Evolutionary conservation across 2,797 vertebrate genomes (phyloP).

Genomic region (Potorous gilbertii): DNA sequence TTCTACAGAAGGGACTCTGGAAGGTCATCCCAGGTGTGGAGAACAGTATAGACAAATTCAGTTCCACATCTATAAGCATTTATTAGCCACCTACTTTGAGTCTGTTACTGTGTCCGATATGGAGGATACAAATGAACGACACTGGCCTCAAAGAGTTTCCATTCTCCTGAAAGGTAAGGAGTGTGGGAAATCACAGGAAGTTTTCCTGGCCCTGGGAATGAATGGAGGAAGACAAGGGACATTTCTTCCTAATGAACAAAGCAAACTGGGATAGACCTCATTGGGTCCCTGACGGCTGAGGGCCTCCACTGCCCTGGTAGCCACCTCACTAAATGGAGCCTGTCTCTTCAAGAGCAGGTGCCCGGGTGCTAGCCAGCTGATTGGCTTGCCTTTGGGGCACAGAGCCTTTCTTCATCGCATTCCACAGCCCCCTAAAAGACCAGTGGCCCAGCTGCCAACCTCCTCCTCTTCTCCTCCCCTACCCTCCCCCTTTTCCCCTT

Average conservation of each 20-base stretch:
- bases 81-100: neutral
- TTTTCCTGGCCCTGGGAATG: neutral
- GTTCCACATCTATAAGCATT: neutral
- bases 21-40: neutral
- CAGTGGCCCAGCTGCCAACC: neutral
- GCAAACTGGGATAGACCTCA: conserved; percentile 23
- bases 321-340: neutral
- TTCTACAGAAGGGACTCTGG: neutral
- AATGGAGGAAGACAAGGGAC: neutral
- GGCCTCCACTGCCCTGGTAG: neutral
- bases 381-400: neutral
- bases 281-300: neutral
- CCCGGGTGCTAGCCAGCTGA: neutral
- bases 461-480: neutral
- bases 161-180: neutral
- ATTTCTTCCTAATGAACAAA: conserved; percentile 31
- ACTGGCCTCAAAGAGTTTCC: conserved; percentile 14
- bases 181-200: neutral
- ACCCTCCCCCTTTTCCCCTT: neutral
- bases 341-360: neutral
- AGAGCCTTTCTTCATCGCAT: neutral
- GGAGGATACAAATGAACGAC: neutral
- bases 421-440: neutral
- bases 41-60: neutral
- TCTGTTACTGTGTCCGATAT: neutral